Conservation (phyloP, 2,797 vertebrate species). For the Alosa sapidissima region DNA sequence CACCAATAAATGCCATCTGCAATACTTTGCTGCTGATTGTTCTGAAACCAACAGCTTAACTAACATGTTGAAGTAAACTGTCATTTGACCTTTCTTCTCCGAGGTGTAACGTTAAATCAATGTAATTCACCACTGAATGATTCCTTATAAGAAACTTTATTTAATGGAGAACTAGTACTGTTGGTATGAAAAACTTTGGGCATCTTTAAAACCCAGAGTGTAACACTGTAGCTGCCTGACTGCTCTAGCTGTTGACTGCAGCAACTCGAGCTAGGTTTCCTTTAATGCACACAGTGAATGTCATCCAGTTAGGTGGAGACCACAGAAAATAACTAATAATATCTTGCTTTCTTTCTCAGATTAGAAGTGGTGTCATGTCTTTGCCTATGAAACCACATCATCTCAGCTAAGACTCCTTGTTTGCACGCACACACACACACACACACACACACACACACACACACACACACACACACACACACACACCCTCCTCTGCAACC, state of each 20-base stretch:
- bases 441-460: slow-evolving; percentile 12
- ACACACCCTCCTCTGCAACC: neutral
- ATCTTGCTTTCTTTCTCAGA: slow-evolving; percentile 1
- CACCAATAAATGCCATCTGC: neutral
- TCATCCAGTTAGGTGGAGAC: neutral
- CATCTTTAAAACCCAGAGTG: no score
- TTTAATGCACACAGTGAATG: neutral
- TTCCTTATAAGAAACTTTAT: neutral
- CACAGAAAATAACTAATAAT: neutral
- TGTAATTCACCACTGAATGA: neutral
- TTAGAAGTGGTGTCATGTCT: neutral
- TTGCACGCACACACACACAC: neutral
- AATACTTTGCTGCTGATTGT: no score
- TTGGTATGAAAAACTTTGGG: no score
- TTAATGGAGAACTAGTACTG: no score
- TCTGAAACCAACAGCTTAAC: no score
- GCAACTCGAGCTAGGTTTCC: no score
- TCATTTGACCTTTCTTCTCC: neutral
- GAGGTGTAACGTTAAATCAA: neutral
- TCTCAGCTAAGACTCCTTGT: neutral
- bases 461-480: slow-evolving; percentile 18
- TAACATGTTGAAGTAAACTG: neutral
- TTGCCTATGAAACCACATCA: neutral
- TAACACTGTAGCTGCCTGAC: no score
- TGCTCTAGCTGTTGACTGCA: no score